Base-by-base conservation (phyloP, 1,140 invertebrate genomes). In the Palaemon carinicauda region DNA sequence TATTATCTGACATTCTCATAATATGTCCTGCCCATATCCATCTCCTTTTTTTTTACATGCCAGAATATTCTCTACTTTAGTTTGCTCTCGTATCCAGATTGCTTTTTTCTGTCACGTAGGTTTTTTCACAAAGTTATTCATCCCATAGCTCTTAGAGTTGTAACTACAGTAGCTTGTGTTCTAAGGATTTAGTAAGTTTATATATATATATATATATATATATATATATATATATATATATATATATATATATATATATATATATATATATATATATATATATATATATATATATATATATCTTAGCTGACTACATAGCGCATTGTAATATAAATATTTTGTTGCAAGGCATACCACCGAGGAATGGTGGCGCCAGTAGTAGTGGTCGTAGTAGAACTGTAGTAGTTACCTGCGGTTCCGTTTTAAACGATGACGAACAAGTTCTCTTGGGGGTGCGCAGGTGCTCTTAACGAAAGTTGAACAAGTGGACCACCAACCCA, bases 401-500 rank as follows among this genome's bases (percentile, higher is more conserved):
- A 41, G 31, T 3, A 75, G 73, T 15, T 50, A 50, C 33, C 12
- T 21, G 73, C 21, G 27, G 73, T 41, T 21, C 41, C 41, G 41
- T 41, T 41, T 41, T 29, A 5, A 27, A 5, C 9, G n/a, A 53
- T n/a, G 78, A 52, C n/a, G 53, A n/a, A 31, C 51, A 56, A 27
- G 78, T 53, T 31, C 27, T 54, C 52, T 33, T 71, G 52, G 14
- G 17, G 41, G 71, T 71, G n/a, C n/a, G 51, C 15, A 52, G 65
- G 24, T 21, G 60, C 15, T 21, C 54, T 50, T 31, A 52, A 33
- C 17, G 27, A 27, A 19, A 19, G 71, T 21, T 80, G 65, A 82
- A 74, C 71, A 82, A 82, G 71, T 82, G 81, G 81, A 74, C 51
- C 81, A 82, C 51, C 81, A 82, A n/a, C n/a, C 71, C 81, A 82